phyloP scores from a whole-genome alignment of 2,113 vertebrate genomes.

The Lepisosteus oculatus region DNA sequence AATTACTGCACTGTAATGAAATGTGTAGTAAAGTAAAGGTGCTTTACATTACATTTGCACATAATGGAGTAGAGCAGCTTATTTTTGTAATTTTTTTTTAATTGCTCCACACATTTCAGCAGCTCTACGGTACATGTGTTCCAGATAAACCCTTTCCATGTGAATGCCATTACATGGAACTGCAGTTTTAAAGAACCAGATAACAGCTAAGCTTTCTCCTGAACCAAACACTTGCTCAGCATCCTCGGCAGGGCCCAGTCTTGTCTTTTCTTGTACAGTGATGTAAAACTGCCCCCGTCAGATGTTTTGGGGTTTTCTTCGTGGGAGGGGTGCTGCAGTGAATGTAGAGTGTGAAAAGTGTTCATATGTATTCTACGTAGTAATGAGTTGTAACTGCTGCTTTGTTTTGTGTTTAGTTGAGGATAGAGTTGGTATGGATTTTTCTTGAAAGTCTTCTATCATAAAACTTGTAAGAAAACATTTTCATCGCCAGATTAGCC shows the following conservation, averaged over 20 bases:
- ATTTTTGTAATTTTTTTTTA: not conserved
- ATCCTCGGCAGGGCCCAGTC: constrained; percentile 33
- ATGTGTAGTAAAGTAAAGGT: constrained; percentile 9
- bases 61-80: not conserved
- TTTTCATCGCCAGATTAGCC: constrained; percentile 46
- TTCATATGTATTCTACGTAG: constrained; percentile 42
- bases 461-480: constrained; percentile 47
- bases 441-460: constrained; percentile 61
- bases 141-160: too few relatives aligned
- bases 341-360: constrained; percentile 28
- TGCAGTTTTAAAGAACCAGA: constrained; percentile 39
- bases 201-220: constrained; percentile 22
- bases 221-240: constrained; percentile 32
- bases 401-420: constrained; percentile 50
- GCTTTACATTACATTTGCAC: not conserved
- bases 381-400: constrained; percentile 45
- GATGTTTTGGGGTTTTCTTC: constrained; percentile 40
- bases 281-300: constrained; percentile 55
- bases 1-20: constrained; percentile 7
- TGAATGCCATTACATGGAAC: constrained; percentile 11
- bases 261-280: constrained; percentile 52
- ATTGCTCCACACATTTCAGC: not conserved
- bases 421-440: constrained; percentile 55
- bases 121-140: constrained; percentile 12
- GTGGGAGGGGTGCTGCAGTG: constrained; percentile 20